Conservation (phyloP, 1,140 invertebrate species). For the Psilanteris sp. region DNA sequence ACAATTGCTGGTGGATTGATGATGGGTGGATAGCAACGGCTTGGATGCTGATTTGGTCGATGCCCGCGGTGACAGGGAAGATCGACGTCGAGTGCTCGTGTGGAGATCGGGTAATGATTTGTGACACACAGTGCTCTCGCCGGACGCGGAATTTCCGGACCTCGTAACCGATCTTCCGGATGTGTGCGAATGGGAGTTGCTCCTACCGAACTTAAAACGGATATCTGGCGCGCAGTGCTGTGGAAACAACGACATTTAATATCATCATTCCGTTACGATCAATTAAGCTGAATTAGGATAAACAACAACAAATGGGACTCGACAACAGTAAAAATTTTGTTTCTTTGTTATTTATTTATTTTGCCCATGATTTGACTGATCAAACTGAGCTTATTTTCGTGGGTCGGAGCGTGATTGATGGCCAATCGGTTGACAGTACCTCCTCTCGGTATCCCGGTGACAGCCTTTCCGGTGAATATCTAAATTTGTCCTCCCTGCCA, state of each 20-base stretch:
- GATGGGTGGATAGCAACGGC: constrained; percentile 64
- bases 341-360: constrained; percentile 19
- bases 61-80: constrained; percentile 78
- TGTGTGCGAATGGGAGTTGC: constrained; percentile 85
- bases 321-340: too few relatives aligned
- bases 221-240: constrained; percentile 70
- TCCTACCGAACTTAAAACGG: constrained; percentile 80
- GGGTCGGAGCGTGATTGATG: constrained; percentile 1
- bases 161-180: constrained; percentile 74
- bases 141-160: constrained; percentile 70
- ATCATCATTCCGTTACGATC: too few relatives aligned
- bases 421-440: constrained; percentile 34
- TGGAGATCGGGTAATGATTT: constrained; percentile 92
- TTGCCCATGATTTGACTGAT: too few relatives aligned
- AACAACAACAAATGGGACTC: too few relatives aligned
- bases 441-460: constrained; percentile 73
- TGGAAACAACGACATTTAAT: too few relatives aligned
- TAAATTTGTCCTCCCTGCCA: constrained; percentile 71
- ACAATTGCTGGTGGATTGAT: constrained; percentile 70
- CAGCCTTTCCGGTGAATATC: constrained; percentile 73
- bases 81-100: constrained; percentile 82
- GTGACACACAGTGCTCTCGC: constrained; percentile 82
- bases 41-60: constrained; percentile 74
- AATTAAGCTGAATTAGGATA: too few relatives aligned
- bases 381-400: too few relatives aligned